These are phyloP conservation scores for Muscina levida DNA, from an alignment of 2,888 invertebrate genomes.

Conservation along the genomic window DNA sequence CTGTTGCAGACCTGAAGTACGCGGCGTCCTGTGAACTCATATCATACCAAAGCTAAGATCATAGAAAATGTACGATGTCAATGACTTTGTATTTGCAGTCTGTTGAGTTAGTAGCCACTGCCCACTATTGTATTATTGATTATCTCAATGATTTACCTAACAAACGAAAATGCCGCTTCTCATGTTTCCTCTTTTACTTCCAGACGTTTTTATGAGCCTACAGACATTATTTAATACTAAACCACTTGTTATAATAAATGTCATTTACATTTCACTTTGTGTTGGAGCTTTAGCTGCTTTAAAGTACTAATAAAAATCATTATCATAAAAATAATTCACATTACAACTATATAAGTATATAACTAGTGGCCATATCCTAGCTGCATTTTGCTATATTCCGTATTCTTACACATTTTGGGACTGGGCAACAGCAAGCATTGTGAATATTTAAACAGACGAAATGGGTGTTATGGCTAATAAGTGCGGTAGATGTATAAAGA, in stretches of 20 bases:
- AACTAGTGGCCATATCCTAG: background rate
- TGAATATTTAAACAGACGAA: constrained; percentile 12
- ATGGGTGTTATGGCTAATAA: background rate
- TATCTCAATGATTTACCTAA: too few relatives aligned
- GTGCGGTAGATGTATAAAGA: background rate
- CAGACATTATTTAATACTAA: background rate
- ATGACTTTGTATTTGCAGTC: too few relatives aligned
- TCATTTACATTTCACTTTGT: constrained; percentile 32
- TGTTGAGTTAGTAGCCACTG: too few relatives aligned
- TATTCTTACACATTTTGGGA: constrained; percentile 65
- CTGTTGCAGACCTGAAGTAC: too few relatives aligned
- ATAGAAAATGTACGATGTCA: too few relatives aligned
- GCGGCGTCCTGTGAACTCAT: too few relatives aligned
- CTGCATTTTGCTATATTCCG: constrained; percentile 31
- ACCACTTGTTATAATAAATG: constrained; percentile 21
- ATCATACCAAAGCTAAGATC: too few relatives aligned
- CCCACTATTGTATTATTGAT: too few relatives aligned
- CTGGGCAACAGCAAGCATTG: background rate
- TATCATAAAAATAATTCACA: constrained; percentile 26
- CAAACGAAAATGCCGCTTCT: too few relatives aligned
- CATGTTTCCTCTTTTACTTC: background rate
- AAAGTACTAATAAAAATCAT: constrained; percentile 17
- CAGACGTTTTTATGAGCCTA: background rate
- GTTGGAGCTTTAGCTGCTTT: background rate
- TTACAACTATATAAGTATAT: background rate